A percentile compares a stretch with the other conserved stretches of the same genome.
Evolutionary conservation across 2,113 vertebrate species (phyloP).

Genomic region (Oreamnos americanus): DNA sequence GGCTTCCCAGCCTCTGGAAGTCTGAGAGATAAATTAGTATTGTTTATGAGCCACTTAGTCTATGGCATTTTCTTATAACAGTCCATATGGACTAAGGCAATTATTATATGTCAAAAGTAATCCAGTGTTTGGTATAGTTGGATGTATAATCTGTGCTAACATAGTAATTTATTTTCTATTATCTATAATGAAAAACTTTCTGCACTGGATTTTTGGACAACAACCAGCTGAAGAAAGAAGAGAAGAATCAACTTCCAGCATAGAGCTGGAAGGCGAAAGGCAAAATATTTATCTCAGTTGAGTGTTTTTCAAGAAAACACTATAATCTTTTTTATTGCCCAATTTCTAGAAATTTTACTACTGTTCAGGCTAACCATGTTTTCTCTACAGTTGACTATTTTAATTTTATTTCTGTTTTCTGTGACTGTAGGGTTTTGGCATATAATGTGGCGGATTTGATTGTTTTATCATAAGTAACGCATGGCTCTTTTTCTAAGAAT

Average conservation of each 20-base stretch:
- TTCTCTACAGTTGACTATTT: conserved; percentile 62
- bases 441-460: conserved; percentile 72
- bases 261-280: background rate
- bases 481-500: conserved; percentile 70
- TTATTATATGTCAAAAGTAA: background rate
- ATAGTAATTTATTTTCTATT: background rate
- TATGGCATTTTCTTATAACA: background rate
- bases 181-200: background rate
- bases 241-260: background rate
- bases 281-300: background rate
- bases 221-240: background rate
- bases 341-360: conserved; percentile 25
- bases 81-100: background rate
- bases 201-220: background rate
- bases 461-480: conserved; percentile 72
- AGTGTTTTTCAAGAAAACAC: conserved; percentile 30
- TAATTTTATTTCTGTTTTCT: conserved; percentile 75
- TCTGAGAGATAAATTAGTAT: background rate
- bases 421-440: conserved; percentile 59
- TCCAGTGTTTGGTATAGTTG: background rate
- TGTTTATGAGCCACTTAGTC: background rate
- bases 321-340: background rate
- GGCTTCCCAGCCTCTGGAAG: background rate
- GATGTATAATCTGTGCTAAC: background rate
- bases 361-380: conserved; percentile 60